A percentile compares a stretch with the other conserved stretches of the same genome.
These are phyloP conservation scores for Molossus molossus DNA, from an alignment of 2,797 vertebrate species.

Conservation along the genomic window DNA sequence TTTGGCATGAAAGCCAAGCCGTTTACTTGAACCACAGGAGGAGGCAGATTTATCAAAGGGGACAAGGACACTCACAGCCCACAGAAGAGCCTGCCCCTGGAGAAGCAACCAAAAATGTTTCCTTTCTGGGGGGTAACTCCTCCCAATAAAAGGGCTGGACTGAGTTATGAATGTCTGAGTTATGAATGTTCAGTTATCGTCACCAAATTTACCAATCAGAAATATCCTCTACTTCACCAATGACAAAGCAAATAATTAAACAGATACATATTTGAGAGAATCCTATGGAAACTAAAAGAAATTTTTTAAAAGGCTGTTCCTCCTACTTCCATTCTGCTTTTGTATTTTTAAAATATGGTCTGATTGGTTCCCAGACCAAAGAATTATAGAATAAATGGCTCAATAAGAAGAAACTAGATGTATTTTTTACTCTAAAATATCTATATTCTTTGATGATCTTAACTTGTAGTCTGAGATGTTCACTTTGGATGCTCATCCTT, in stretches of 20 bases:
- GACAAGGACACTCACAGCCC: not conserved
- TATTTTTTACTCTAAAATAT: slow-evolving; percentile 42
- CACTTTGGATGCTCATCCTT: not conserved
- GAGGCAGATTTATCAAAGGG: not conserved
- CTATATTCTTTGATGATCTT: slow-evolving; percentile 6
- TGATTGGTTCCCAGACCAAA: not conserved
- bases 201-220: not conserved
- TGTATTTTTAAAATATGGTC: slow-evolving; percentile 29
- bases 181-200: not conserved
- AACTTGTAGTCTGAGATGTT: not conserved
- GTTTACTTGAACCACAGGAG: not conserved
- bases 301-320: not conserved
- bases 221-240: not conserved
- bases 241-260: not conserved
- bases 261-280: not conserved
- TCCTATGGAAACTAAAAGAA: not conserved
- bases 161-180: not conserved
- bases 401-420: not conserved
- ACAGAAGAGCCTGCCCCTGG: not conserved
- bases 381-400: slow-evolving; percentile 6
- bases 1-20: not conserved
- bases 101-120: not conserved
- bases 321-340: not conserved
- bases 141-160: not conserved
- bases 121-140: not conserved